Percentiles rank a stretch among this genome's conserved stretches.
Conservation (phyloP, 1,140 invertebrate genomes). For the Myzus persicae region DNA sequence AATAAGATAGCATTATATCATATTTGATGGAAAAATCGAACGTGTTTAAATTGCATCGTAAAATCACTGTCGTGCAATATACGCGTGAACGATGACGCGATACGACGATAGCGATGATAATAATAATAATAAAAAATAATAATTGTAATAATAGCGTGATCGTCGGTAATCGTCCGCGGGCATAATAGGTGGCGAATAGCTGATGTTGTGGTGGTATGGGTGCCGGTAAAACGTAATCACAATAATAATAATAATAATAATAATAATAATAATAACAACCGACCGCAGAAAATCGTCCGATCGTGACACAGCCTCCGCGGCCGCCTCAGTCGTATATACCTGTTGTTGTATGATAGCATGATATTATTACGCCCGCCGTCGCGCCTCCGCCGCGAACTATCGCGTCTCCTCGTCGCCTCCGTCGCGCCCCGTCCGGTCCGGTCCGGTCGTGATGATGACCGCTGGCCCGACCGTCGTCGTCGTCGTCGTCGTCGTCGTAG, state of each 20-base stretch:
- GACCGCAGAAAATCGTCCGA: conserved; percentile 43
- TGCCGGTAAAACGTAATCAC: not conserved
- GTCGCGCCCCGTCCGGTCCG: not conserved
- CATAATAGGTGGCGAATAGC: not conserved
- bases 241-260: conserved; percentile 23
- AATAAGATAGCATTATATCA: not conserved
- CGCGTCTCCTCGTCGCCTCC: not conserved
- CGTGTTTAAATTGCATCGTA: not conserved
- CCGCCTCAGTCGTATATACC: not conserved
- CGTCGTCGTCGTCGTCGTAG: not conserved
- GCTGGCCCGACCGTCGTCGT: not conserved
- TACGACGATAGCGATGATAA: not conserved
- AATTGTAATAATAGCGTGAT: not conserved
- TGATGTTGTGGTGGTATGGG: not conserved
- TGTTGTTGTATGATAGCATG: not conserved
- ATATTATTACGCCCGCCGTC: not conserved
- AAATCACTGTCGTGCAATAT: not conserved
- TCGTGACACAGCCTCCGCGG: conserved; percentile 45
- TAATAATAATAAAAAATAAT: not conserved
- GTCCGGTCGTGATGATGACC: conserved; percentile 27
- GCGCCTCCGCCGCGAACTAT: not conserved
- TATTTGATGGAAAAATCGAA: not conserved
- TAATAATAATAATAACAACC: not conserved
- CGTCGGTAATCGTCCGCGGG: not conserved
- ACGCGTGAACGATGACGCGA: not conserved